Evolutionary conservation across 2,888 invertebrate genomes (phyloP).

Genomic region (Germaria angustata): DNA sequence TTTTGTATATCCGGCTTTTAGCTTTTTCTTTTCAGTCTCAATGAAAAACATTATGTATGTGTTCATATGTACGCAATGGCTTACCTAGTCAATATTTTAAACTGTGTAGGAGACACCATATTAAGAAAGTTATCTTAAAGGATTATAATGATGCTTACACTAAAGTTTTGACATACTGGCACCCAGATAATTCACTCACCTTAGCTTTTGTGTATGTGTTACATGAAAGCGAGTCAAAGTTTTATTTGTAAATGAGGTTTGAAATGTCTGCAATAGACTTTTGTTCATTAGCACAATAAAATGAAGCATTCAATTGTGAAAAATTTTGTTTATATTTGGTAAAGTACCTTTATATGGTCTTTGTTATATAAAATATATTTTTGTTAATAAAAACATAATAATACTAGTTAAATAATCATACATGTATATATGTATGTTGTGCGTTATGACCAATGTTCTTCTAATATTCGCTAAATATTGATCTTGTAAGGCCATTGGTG

Average conservation of each 20-base stretch:
- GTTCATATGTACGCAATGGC: neutral
- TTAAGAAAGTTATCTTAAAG: slow-evolving; percentile 63
- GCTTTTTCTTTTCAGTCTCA: neutral
- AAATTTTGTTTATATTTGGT: too few relatives aligned
- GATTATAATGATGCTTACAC: slow-evolving; percentile 36
- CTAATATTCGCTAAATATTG: too few relatives aligned
- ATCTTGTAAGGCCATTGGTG: too few relatives aligned
- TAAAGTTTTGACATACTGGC: slow-evolving; percentile 32
- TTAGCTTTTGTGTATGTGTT: neutral
- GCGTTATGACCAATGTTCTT: too few relatives aligned
- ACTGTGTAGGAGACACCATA: slow-evolving; percentile 38
- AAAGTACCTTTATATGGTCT: too few relatives aligned
- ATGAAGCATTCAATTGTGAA: neutral
- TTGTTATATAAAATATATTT: too few relatives aligned
- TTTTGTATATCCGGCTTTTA: neutral
- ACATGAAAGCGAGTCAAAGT: slow-evolving; percentile 14
- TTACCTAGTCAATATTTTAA: slow-evolving; percentile 8
- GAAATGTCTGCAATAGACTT: slow-evolving; percentile 15
- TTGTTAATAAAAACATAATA: too few relatives aligned
- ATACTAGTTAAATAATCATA: too few relatives aligned
- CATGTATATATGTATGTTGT: too few relatives aligned
- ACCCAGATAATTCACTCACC: neutral
- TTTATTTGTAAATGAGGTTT: slow-evolving; percentile 20
- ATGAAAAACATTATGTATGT: neutral
- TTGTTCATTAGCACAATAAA: slow-evolving; percentile 7